phyloP scores from a whole-genome alignment of 92 coral and sea anemone species.

The Porites lobata region DNA sequence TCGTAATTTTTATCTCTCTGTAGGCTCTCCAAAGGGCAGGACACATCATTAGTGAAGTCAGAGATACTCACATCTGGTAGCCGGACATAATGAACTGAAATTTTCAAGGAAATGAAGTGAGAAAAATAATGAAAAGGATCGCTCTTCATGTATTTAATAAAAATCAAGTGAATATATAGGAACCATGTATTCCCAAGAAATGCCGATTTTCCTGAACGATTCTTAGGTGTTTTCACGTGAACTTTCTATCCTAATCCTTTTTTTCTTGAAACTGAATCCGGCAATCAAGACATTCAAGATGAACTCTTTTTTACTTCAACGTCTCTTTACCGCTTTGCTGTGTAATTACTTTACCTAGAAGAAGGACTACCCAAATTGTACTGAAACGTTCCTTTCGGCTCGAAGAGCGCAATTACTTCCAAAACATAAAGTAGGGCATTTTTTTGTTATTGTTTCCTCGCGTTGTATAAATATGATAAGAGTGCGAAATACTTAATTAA shows the following conservation, averaged over 20 bases:
- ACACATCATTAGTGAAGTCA: constrained; percentile 94
- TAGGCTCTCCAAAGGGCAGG: constrained; percentile 64
- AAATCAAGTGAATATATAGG: neutral
- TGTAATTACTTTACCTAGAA: too few species aligned
- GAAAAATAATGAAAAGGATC: neutral
- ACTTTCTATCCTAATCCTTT: neutral
- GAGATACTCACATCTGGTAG: constrained; percentile 93
- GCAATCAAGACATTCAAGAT: neutral
- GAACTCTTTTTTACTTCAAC: too few species aligned
- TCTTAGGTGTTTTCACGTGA: too few species aligned
- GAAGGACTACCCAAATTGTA: too few species aligned
- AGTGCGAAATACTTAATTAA: too few species aligned
- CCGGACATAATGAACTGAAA: neutral
- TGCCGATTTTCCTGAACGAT: neutral
- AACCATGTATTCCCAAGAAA: neutral
- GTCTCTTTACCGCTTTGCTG: too few species aligned
- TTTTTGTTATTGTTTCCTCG: too few species aligned
- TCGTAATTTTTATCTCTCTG: neutral
- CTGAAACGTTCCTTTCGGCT: too few species aligned
- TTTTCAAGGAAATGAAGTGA: neutral
- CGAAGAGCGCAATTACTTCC: too few species aligned
- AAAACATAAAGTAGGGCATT: too few species aligned
- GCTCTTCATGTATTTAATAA: neutral
- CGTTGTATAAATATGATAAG: too few species aligned
- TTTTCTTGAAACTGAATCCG: neutral